phyloP scores from a whole-genome alignment of 92 coral and sea anemone genomes.

The Pocillopora grandis region DNA sequence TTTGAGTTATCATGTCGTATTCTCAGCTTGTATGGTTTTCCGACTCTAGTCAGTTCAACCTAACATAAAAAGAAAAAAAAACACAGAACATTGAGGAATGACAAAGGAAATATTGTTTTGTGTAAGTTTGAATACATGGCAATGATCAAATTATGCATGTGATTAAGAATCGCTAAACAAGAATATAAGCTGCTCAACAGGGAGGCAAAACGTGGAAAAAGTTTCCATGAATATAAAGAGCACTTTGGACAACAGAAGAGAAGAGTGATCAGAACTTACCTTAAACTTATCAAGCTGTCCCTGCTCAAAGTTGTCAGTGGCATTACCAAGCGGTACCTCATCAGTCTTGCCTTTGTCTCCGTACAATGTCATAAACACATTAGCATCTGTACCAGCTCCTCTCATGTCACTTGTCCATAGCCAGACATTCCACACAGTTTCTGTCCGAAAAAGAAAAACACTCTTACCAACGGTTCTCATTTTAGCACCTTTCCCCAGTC shows the following conservation, averaged over 20 bases:
- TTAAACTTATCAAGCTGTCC: constrained; percentile 97
- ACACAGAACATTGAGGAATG: not conserved
- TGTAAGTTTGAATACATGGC: no score
- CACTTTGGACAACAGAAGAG: not conserved
- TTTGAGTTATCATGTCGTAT: constrained; percentile 92
- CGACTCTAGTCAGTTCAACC: constrained; percentile 88
- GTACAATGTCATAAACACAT: constrained; percentile 83
- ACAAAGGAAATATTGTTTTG: no score
- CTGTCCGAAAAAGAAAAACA: constrained; percentile 36
- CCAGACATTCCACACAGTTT: constrained; percentile 93
- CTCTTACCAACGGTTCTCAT: not conserved
- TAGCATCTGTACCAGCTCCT: constrained; percentile 97
- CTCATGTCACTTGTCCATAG: constrained; percentile 93
- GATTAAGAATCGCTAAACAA: no score
- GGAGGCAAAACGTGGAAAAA: not conserved
- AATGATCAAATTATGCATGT: no score
- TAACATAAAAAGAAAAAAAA: constrained; percentile 19
- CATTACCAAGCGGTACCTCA: constrained; percentile 83
- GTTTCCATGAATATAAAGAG: no score
- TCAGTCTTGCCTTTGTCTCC: constrained; percentile 95
- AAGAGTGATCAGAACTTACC: constrained; percentile 42
- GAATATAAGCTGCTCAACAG: no score
- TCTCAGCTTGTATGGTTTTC: constrained; percentile 85
- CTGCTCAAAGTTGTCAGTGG: constrained; percentile 94
- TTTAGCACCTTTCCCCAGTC: no score